Conservation (phyloP, 2,888 invertebrate species). For the Pterobdella sp. region DNA sequence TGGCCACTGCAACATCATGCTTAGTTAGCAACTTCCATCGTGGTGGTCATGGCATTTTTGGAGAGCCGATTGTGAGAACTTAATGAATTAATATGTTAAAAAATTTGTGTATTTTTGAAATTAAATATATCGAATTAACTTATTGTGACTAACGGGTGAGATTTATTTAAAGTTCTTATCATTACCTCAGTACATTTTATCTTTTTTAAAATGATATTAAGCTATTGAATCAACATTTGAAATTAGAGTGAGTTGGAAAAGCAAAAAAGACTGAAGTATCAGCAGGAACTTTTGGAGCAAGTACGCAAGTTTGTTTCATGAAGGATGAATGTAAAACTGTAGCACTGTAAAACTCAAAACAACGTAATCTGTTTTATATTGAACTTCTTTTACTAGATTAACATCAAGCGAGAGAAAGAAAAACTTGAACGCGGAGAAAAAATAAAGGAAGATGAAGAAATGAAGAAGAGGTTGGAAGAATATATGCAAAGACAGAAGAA, state of each 20-base stretch:
- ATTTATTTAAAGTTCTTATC: too few relatives aligned
- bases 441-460: background rate
- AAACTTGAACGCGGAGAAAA: background rate
- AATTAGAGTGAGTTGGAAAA: slow-evolving; percentile 20
- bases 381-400: too few relatives aligned
- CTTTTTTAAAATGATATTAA: too few relatives aligned
- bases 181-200: too few relatives aligned
- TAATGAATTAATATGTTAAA: background rate
- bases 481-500: background rate
- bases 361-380: too few relatives aligned
- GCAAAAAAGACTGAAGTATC: slow-evolving; percentile 20
- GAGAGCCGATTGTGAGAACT: slow-evolving; percentile 12
- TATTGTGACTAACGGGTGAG: too few relatives aligned
- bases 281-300: slow-evolving; percentile 24
- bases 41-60: slow-evolving; percentile 28
- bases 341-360: too few relatives aligned
- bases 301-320: too few relatives aligned
- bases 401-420: background rate
- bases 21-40: slow-evolving; percentile 10
- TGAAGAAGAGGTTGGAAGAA: background rate
- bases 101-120: background rate
- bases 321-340: too few relatives aligned
- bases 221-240: too few relatives aligned
- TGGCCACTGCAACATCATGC: too few relatives aligned
- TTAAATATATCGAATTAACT: background rate